These are phyloP conservation scores for Geotrupes spiniger DNA, from an alignment of 2,888 invertebrate species.

Conservation along the genomic window DNA sequence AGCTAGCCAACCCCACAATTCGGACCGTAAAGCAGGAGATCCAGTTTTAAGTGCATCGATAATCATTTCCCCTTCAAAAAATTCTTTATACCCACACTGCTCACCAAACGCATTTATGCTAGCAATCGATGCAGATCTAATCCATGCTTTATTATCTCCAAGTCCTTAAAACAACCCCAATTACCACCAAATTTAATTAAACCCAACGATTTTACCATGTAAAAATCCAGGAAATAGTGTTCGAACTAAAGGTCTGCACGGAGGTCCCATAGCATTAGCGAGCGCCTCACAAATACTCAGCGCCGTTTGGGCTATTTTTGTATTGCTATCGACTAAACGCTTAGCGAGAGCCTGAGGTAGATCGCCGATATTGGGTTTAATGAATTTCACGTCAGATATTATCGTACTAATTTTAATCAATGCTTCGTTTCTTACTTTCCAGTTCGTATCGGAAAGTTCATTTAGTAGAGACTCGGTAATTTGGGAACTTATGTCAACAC, in stretches of 20 bases:
- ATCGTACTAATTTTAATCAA: constrained; percentile 70
- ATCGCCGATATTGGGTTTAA: constrained; percentile 81
- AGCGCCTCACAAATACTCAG: constrained; percentile 79
- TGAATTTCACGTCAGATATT: constrained; percentile 72
- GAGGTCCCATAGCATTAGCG: constrained; percentile 78
- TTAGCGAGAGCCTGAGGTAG: constrained; percentile 75
- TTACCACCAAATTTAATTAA: neutral
- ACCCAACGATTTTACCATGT: constrained; percentile 59
- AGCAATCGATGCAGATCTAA: constrained; percentile 75
- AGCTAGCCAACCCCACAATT: constrained; percentile 83
- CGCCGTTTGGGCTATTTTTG: constrained; percentile 82
- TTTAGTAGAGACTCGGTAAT: constrained; percentile 77
- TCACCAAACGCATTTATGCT: constrained; percentile 85
- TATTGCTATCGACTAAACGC: constrained; percentile 85
- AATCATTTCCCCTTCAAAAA: constrained; percentile 87
- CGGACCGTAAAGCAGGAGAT: constrained; percentile 76
- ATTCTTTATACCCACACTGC: constrained; percentile 74
- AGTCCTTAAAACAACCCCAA: constrained; percentile 49
- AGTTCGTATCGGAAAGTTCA: constrained; percentile 86
- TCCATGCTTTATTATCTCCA: constrained; percentile 73
- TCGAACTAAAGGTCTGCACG: constrained; percentile 75
- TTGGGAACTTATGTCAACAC: constrained; percentile 77
- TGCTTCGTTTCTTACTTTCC: constrained; percentile 85
- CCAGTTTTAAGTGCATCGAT: constrained; percentile 82
- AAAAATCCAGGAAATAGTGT: constrained; percentile 83